phyloP scores from a whole-genome alignment of 2,888 invertebrate species.

The Synanthedon formicaeformis region DNA sequence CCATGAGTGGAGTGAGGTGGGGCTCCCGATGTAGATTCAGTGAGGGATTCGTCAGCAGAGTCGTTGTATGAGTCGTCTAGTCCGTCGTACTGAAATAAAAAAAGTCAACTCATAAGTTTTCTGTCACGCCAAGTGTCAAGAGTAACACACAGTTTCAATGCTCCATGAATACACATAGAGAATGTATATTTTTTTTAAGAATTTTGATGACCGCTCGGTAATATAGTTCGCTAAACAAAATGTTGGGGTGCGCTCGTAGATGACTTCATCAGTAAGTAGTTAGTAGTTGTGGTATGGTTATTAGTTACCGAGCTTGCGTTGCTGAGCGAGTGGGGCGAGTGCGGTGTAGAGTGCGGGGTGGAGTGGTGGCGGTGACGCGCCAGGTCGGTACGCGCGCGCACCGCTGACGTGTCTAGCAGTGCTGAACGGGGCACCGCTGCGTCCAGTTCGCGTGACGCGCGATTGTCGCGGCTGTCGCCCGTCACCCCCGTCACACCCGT shows the following conservation, averaged over 20 bases:
- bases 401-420: conserved; percentile 85
- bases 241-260: too few species aligned
- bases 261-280: too few species aligned
- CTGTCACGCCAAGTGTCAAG: background rate
- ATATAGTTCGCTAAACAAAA: too few species aligned
- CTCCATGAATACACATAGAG: background rate
- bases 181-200: background rate
- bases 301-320: conserved; percentile 75
- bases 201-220: background rate
- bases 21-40: conserved; percentile 70
- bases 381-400: conserved; percentile 79
- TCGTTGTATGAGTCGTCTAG: conserved; percentile 79
- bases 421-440: conserved; percentile 85
- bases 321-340: conserved; percentile 56
- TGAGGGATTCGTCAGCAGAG: conserved; percentile 66
- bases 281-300: too few species aligned
- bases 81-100: conserved; percentile 75
- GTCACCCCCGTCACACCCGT: conserved; percentile 1
- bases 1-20: conserved; percentile 33
- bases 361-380: conserved; percentile 73
- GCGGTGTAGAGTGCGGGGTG: conserved; percentile 30
- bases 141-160: background rate
- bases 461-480: conserved; percentile 19
- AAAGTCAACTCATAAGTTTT: background rate
- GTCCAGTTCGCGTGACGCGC: conserved; percentile 78